Base-by-base conservation (phyloP, 2,113 vertebrate species). In the Neolamprologus cancellatus region DNA sequence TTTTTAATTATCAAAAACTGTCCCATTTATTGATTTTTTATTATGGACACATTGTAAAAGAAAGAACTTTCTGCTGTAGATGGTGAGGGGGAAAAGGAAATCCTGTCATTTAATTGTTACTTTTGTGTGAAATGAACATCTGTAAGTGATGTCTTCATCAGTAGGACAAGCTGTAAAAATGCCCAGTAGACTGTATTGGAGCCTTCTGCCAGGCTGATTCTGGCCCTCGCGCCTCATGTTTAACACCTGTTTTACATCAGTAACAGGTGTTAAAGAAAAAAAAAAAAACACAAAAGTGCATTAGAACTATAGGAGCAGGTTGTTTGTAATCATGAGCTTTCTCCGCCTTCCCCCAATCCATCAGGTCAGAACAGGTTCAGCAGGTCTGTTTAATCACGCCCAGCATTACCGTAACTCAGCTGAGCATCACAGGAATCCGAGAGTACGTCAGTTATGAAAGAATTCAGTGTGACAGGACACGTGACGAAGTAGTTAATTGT, bases 1-100 rank as follows among this genome's bases (percentile, higher is more conserved):
- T 0, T 25, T 54, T 25, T 25, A 25, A 54, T 54, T 0, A 54
- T 14, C 53, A 54, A 28, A 55, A 15, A 30, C 0, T 5, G 14
- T 32, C 28, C 28, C 14, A 59, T 59, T 57, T 57, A 5, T 30
- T 28, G 14, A 57, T 57, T 30, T 59, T 59, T 59, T 17, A 59
- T 30, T 59, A 30, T 59, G 55, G 28, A 59, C 15, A 10, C 55
- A 10, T 32, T 59, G 25, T 57, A 30, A 30, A 57, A 57, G 23
- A 57, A 57, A 8, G 13, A 28, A 57, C 13, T 30, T 57, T 57
- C 23, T 28, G 14, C 25, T 57, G 55, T 9, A 57, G 25, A 17
- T 17, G 3, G 54, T 2, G 25, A 6, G 0, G 20, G 20, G 52
- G 0, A 0, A 6, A 28, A 11, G 9, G 2, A 61, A 34, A 61